Base-by-base conservation (phyloP, 2,797 vertebrate species). In the Carduelis carduelis region DNA sequence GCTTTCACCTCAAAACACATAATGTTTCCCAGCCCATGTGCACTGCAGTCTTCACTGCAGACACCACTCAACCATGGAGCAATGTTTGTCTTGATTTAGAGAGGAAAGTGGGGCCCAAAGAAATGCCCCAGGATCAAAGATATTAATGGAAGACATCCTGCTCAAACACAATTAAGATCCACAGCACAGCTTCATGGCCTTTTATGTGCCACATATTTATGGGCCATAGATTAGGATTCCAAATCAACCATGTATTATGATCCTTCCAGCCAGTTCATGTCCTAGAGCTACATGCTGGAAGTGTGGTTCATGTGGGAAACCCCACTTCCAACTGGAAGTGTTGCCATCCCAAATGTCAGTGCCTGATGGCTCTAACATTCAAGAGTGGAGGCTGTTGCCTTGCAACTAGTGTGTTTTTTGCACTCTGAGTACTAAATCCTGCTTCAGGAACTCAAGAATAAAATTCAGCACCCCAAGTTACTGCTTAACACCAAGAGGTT, bases 1-100 rank as follows among this genome's bases (percentile, higher is more conserved):
- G 60, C 55, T 96, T 95, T 82, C 44, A 77, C 90, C 77, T 91
- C 78, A 87, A 87, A 89, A 89, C 17, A 90, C 19, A 14, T 23
- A 43, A 55, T 6, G 2, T 50, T 75, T 89, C 70, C 64, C 32
- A 78, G 70, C 22, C 74, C 89, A 52, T 10, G 35, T 44, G 74
- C 43, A 68, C 47, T 69, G 44, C 49, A 90, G 63, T 35, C 44
- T 76, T 88, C 39, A 37, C 76, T 83, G 59, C 78, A 81, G 65
- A 35, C 57, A 87, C 39, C 56, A 35, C 26, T 61, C 49, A 85
- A 56, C 28, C 47, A 46, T 0, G 6, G 69, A 88, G 47, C 55
- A 77, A 66, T 4, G 19, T 39, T 89, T 78, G 44, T 41, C 50
- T 78, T 4, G 0, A 50, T 79, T 86, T 49, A 74, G 84, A 82